A percentile compares a stretch with the other conserved stretches of the same genome.
Conservation (phyloP, 2,797 vertebrate genomes). For the Borostomias antarcticus region DNA sequence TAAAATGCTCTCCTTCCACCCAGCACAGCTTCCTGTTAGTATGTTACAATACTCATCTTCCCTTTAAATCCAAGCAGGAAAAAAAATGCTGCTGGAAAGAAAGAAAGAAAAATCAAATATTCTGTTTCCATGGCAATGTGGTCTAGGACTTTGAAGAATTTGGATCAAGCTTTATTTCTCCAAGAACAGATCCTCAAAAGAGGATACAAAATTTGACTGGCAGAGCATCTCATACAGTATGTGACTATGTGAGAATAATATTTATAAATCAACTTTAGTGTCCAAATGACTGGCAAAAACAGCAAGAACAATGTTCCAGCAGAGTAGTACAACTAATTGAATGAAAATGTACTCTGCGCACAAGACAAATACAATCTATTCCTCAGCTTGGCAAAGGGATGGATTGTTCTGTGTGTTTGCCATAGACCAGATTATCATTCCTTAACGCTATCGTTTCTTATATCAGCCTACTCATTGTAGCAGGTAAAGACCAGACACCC, state of each 20-base stretch:
- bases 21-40: constrained; percentile 41
- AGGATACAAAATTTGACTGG: background rate
- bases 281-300: background rate
- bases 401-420: background rate
- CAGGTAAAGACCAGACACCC: constrained; percentile 1
- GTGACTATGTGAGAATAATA: background rate
- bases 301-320: too few species aligned
- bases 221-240: background rate
- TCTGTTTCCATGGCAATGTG: constrained; percentile 69
- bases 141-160: constrained; percentile 42
- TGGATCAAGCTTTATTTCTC: constrained; percentile 40
- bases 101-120: constrained; percentile 43
- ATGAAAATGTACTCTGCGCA: background rate
- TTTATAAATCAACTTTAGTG: background rate
- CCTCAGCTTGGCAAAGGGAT: background rate
- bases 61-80: background rate
- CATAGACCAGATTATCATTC: background rate
- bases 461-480: background rate
- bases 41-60: constrained; percentile 21
- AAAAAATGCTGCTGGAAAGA: background rate
- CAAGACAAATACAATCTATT: background rate
- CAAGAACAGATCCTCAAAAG: constrained; percentile 27
- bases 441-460: background rate
- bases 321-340: background rate
- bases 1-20: constrained; percentile 31